These are phyloP conservation scores for Muricea muricata DNA, from an alignment of 92 coral and sea anemone species.

Conservation along the genomic window DNA sequence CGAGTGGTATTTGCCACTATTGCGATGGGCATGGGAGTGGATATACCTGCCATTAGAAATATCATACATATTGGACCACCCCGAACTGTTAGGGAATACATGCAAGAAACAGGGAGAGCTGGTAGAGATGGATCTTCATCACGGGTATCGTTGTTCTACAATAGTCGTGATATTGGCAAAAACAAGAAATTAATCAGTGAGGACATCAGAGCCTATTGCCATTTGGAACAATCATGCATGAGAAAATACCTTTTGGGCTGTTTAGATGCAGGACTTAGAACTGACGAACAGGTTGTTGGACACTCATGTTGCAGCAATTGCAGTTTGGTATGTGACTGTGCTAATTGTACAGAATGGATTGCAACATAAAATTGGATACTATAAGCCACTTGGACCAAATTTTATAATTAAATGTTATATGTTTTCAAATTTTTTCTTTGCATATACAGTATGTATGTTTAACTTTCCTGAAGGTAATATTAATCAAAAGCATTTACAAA, in stretches of 20 bases:
- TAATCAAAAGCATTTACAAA: background rate
- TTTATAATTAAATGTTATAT: background rate
- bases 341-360: conserved; percentile 4
- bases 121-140: conserved; percentile 46
- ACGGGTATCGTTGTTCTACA: conserved; percentile 20
- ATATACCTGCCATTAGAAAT: conserved; percentile 42
- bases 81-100: conserved; percentile 26
- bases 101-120: conserved; percentile 50
- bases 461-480: background rate
- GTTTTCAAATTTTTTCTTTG: background rate
- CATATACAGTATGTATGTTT: background rate
- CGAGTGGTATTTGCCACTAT: conserved; percentile 45
- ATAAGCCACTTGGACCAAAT: too few relatives aligned
- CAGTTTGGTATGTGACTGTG: conserved; percentile 43
- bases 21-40: conserved; percentile 56
- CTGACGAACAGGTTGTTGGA: conserved; percentile 20
- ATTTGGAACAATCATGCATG: conserved; percentile 26
- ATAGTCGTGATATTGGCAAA: conserved; percentile 31
- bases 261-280: conserved; percentile 46
- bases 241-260: conserved; percentile 41
- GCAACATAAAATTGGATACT: background rate
- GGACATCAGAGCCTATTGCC: conserved; percentile 44
- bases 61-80: conserved; percentile 50
- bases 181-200: conserved; percentile 42
- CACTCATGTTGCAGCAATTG: conserved; percentile 55